Conservation (phyloP, 2,113 vertebrate genomes). For the Puntigrus tetrazona region DNA sequence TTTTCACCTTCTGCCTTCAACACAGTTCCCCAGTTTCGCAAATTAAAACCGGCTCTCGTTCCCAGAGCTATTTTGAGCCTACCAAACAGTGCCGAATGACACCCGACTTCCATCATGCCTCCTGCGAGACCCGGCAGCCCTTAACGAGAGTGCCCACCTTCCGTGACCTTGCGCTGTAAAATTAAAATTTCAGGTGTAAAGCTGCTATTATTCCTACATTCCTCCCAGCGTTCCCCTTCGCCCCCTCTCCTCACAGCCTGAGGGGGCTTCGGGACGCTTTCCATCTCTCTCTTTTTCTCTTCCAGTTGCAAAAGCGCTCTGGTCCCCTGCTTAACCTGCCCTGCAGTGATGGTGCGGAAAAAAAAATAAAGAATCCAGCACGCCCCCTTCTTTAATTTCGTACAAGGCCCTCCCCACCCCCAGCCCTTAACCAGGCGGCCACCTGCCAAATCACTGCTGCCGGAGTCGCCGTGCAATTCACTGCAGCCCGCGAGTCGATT, state of each 20-base stretch:
- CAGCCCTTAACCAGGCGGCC: constrained; percentile 20
- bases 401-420: constrained; percentile 44
- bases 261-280: constrained; percentile 50
- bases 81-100: constrained; percentile 52
- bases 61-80: constrained; percentile 57
- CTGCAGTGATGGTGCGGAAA: constrained; percentile 50
- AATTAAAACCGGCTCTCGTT: constrained; percentile 53
- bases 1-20: constrained; percentile 37
- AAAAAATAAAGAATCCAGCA: constrained; percentile 47
- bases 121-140: constrained; percentile 52
- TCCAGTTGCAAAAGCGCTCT: neutral
- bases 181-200: constrained; percentile 64
- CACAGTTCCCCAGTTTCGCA: constrained; percentile 45
- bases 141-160: constrained; percentile 58
- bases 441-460: constrained; percentile 47
- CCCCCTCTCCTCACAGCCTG: constrained; percentile 45
- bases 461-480: constrained; percentile 42
- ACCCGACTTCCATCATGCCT: constrained; percentile 55
- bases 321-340: constrained; percentile 35
- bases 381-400: constrained; percentile 54
- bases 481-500: constrained; percentile 48
- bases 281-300: constrained; percentile 33
- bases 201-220: constrained; percentile 37
- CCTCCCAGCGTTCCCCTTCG: neutral
- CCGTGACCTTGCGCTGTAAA: constrained; percentile 56